These are phyloP conservation scores for Quadroppia sp. DNA, from an alignment of 2,888 invertebrate species.

Conservation along the genomic window DNA sequence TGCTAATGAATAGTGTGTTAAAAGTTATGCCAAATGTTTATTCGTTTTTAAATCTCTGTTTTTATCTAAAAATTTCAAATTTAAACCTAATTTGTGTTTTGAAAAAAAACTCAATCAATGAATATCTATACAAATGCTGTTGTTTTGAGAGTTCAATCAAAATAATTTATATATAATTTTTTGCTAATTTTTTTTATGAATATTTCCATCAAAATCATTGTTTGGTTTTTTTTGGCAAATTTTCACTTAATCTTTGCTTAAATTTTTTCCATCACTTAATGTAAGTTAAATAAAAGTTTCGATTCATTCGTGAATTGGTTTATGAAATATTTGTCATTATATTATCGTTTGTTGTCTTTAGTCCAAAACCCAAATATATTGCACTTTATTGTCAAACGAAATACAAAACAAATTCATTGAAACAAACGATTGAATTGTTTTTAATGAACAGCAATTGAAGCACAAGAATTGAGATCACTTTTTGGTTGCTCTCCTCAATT, in stretches of 20 bases:
- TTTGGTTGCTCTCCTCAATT: not conserved
- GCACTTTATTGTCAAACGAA: not conserved
- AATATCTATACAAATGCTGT: too few relatives aligned
- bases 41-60: not conserved
- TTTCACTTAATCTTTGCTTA: not conserved
- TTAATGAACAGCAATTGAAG: not conserved
- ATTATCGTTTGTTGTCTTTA: not conserved
- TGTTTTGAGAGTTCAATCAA: too few relatives aligned
- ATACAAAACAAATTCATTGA: constrained; percentile 4
- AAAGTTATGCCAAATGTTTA: not conserved
- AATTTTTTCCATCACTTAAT: too few relatives aligned
- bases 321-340: not conserved
- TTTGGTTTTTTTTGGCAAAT: constrained; percentile 5
- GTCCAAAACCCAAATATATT: not conserved
- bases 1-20: not conserved
- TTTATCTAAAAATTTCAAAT: constrained; percentile 3
- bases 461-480: not conserved
- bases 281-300: not conserved
- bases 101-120: too few relatives aligned
- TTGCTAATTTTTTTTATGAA: too few relatives aligned
- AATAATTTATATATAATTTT: too few relatives aligned
- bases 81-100: not conserved
- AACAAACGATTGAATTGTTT: not conserved
- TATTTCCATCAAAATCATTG: not conserved
- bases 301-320: not conserved